These are phyloP conservation scores for Bostrychus sinensis DNA, from an alignment of 2,113 vertebrate genomes.

Conservation along the genomic window DNA sequence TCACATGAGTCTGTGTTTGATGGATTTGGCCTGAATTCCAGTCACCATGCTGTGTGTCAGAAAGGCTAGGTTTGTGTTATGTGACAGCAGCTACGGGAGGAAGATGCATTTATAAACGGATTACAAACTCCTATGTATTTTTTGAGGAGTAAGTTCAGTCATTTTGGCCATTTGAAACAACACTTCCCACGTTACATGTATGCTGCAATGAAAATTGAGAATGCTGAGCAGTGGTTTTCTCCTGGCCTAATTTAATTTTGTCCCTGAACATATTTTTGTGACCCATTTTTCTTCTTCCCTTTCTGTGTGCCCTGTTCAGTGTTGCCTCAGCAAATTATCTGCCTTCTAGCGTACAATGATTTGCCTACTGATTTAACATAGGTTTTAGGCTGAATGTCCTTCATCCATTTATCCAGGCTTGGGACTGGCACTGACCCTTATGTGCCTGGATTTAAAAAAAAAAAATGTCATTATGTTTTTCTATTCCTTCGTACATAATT, in stretches of 20 bases:
- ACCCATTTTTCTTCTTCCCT: too few species aligned
- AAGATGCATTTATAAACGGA: conserved; percentile 18
- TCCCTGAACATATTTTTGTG: not conserved
- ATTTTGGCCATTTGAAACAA: not conserved
- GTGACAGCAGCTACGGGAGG: conserved; percentile 63
- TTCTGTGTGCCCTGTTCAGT: too few species aligned
- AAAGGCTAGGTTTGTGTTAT: conserved; percentile 59
- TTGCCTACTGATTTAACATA: too few species aligned
- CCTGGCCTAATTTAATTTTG: not conserved
- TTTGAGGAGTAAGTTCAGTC: not conserved
- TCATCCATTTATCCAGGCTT: too few species aligned
- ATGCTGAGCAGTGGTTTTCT: not conserved
- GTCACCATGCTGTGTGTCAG: conserved; percentile 68
- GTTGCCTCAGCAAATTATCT: too few species aligned
- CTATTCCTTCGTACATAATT: too few species aligned
- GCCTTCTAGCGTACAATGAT: too few species aligned
- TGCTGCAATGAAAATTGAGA: not conserved
- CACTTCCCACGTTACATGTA: not conserved
- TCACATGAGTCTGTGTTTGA: not conserved
- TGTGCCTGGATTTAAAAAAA: too few species aligned
- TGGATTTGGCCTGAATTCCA: conserved; percentile 39
- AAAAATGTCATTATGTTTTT: too few species aligned
- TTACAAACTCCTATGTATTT: not conserved
- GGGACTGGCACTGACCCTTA: too few species aligned
- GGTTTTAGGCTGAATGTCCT: too few species aligned